These are phyloP conservation scores for Plodia interpunctella DNA, from an alignment of 1,140 invertebrate species.

Conservation along the genomic window DNA sequence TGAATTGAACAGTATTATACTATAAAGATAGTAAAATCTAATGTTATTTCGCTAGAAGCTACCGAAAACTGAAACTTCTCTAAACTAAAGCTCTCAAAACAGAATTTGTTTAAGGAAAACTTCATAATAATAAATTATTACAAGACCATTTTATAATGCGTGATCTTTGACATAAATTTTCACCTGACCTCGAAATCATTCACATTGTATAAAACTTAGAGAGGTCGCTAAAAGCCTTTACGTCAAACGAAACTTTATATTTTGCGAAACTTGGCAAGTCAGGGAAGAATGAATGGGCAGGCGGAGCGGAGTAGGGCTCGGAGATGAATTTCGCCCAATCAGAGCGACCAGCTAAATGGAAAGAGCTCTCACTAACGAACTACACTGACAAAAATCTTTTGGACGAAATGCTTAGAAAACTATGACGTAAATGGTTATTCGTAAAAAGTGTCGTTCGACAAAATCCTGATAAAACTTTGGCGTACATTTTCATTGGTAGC, in stretches of 20 bases:
- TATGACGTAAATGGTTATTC: conserved; percentile 22
- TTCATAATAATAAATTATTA: conserved; percentile 1
- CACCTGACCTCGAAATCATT: not conserved
- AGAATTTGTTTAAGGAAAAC: conserved; percentile 19
- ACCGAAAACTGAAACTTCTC: conserved; percentile 31
- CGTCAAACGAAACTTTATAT: conserved; percentile 17
- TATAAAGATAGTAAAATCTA: conserved; percentile 13
- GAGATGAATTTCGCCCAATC: conserved; percentile 32
- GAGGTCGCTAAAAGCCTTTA: conserved; percentile 5
- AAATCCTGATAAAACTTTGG: not conserved
- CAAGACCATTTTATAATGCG: too few relatives aligned
- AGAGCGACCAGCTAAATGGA: conserved; percentile 31
- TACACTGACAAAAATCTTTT: conserved; percentile 23
- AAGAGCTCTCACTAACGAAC: conserved; percentile 32
- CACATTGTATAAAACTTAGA: not conserved
- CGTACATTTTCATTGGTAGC: conserved; percentile 33
- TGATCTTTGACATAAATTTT: not conserved
- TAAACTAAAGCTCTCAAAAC: conserved; percentile 31
- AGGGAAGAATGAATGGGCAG: conserved; percentile 28
- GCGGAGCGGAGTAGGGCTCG: conserved; percentile 11
- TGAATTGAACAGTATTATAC: not conserved
- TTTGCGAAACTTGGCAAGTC: conserved; percentile 21
- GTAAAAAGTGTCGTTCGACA: conserved; percentile 20
- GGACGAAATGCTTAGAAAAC: conserved; percentile 26
- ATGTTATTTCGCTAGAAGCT: conserved; percentile 15